phyloP scores from a whole-genome alignment of 2,888 invertebrate species.

The Drosophila affinis region DNA sequence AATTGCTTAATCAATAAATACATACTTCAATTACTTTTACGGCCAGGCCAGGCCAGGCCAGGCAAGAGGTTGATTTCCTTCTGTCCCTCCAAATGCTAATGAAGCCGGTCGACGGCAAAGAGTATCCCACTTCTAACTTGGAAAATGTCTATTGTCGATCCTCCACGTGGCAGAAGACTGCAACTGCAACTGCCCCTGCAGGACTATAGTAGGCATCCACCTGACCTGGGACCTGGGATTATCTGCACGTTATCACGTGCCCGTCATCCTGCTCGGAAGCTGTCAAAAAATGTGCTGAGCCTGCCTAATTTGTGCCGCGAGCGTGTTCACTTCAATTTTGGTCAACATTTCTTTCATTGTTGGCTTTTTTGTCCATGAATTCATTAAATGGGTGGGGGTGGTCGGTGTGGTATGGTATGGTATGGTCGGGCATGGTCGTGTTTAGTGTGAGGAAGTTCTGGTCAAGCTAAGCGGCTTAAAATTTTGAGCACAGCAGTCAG shows the following conservation, averaged over 20 bases:
- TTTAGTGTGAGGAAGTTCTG: slow-evolving; percentile 43
- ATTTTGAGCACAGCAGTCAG: slow-evolving; percentile 54
- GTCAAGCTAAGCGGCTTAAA: slow-evolving; percentile 77
- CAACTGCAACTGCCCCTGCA: too few species aligned
- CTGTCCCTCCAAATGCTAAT: not conserved
- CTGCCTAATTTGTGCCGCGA: slow-evolving; percentile 36
- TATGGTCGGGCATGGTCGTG: not conserved
- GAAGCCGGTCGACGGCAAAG: too few species aligned
- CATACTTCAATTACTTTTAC: slow-evolving; percentile 53
- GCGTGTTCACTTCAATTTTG: slow-evolving; percentile 42
- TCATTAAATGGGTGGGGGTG: slow-evolving; percentile 4
- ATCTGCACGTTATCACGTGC: not conserved
- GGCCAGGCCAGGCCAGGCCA: slow-evolving; percentile 21
- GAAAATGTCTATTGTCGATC: too few species aligned
- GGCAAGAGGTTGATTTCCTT: not conserved
- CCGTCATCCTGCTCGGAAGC: slow-evolving; percentile 12
- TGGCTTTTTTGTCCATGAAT: slow-evolving; percentile 12
- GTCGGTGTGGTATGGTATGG: too few species aligned
- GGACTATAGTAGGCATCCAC: too few species aligned
- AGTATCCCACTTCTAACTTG: too few species aligned
- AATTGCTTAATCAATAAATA: slow-evolving; percentile 73
- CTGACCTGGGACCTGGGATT: too few species aligned
- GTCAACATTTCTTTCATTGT: slow-evolving; percentile 16
- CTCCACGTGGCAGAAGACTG: too few species aligned
- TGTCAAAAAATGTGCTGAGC: slow-evolving; percentile 40